Evolutionary conservation across 2,888 invertebrate species (phyloP), one percentile per base, ranked within the genome.

Genomic region (Oscheius onirici): DNA sequence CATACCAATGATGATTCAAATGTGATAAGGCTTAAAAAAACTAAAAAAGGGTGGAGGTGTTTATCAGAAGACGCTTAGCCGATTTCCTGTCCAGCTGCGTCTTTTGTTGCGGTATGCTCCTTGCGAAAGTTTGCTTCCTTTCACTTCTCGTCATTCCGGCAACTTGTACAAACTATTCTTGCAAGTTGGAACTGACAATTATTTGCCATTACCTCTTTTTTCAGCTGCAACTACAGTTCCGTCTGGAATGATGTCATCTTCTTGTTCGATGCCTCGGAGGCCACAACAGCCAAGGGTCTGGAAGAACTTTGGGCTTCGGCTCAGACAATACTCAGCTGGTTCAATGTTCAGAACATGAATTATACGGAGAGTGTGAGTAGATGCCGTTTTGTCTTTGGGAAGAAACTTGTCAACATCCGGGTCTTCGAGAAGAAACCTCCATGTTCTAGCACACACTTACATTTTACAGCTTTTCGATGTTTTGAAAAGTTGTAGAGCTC

Each of bases 191-290:
- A 20, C 6, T 6, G 15, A 6, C 6, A 26, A 3, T 54, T 24
- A 3, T 54, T 46, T 15, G 3, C n/a, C 3, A 54, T 10, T 6
- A 13, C 11, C 6, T 54, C 26, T 15, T 15, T 24, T 54, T 58
- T 34, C 57, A 58, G 58, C 3, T 58, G 58, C 28, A 28, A 58
- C 40, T 58, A 34, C 17, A 28, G 40, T n/a, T 40, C 24, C 11
- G 58, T 58, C 6, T 58, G 58, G 58, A 58, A 41, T 34, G 58
- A 58, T 20, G 41, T 58, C 10, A 58, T 58, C 20, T 40, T 58
- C 20, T 22, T 58, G 1, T 41, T 58, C 20, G 58, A 58, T 20
- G 58, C 58, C 8, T 58, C 58, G 1, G 40, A 58, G n/a, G 43
- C 40, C 1, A 22, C 58, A 3, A 10, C 17, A n/a, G 41, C 15